Evolutionary conservation across 1,140 invertebrate species (phyloP), one percentile per base, ranked within the genome.

Genomic region (Melipona quadrifasciata): DNA sequence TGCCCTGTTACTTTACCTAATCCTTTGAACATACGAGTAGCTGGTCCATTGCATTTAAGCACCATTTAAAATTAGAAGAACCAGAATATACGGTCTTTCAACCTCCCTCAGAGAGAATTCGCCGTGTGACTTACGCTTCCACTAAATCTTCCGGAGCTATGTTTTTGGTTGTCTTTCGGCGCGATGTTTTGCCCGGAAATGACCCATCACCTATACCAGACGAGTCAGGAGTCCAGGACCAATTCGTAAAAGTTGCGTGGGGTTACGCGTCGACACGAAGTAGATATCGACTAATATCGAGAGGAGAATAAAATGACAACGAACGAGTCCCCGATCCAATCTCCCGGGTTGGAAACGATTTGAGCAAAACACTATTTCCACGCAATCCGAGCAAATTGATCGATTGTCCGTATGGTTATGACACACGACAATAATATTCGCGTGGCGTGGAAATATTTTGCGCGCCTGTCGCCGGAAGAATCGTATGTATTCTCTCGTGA

Each of bases 351-450:
- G 53, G 17, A 31, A 84, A 72, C 67, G 67, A 84, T 72, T 68
- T 19, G 34, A 47, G 21, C 24, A 47, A 34, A 82, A 82, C 57
- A 82, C 64, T 82, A 77, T 82, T 77, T 77, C 81, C 81, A 77
- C 64, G 73, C 64, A 77, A 82, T 82, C 64, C 64, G 19, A 21
- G 1, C 14, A 68, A 82, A 82, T 76, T 51, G 73, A 82, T 82
- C 64, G 73, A 77, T 82, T 65, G 53, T 47, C 64, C 16, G 53
- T 47, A 34, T 27, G 64, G 64, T 24, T 57, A 58, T 68, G 53
- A 70, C 31, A 47, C 19, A 47, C 64, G 61, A 31, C 74, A 82
- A 67, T 75, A 61, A 67, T 75, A 61, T 61, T 11, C 14, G 39
- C 57, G 27, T 24, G 17, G 39, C 21, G 24, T 53, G 24, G 17